These are phyloP conservation scores for Erpetoichthys calabaricus DNA, from an alignment of 2,797 vertebrate genomes.

Conservation along the genomic window DNA sequence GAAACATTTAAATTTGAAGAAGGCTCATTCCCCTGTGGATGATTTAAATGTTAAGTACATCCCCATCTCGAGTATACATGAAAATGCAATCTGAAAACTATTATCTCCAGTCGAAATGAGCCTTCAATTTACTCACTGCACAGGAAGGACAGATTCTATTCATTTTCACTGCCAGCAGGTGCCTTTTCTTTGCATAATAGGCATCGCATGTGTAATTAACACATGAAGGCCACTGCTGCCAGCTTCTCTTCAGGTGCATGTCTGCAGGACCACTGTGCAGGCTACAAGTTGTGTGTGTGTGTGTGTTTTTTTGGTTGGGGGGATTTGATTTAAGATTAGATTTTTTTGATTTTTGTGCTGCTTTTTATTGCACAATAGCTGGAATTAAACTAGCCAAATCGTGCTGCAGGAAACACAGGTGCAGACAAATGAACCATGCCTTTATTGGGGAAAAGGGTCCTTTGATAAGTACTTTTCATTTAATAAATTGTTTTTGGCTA, in stretches of 20 bases:
- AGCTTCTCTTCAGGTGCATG: constrained; percentile 51
- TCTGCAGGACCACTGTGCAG: constrained; percentile 36
- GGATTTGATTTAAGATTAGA: not conserved
- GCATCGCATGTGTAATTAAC: constrained; percentile 89
- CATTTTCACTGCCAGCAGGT: constrained; percentile 89
- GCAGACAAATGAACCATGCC: constrained; percentile 30
- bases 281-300: constrained; percentile 15
- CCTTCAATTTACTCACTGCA: constrained; percentile 46
- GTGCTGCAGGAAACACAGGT: constrained; percentile 27
- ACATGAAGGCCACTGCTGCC: constrained; percentile 56
- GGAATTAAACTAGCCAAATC: constrained; percentile 11
- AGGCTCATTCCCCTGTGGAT: constrained; percentile 46
- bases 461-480: not conserved
- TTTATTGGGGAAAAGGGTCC: constrained; percentile 11
- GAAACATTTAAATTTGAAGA: constrained; percentile 51
- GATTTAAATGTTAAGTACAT: constrained; percentile 65
- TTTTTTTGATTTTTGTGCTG: too few species aligned
- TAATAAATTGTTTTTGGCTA: not conserved
- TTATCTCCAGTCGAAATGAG: constrained; percentile 60
- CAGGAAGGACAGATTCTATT: constrained; percentile 60
- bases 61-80: constrained; percentile 37
- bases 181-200: constrained; percentile 82
- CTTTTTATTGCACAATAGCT: too few species aligned
- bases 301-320: constrained; percentile 4
- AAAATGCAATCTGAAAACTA: constrained; percentile 62